Evolutionary conservation across 2,888 invertebrate genomes (phyloP), one percentile per base, ranked within the genome.

Genomic region (Thalpophila matura): DNA sequence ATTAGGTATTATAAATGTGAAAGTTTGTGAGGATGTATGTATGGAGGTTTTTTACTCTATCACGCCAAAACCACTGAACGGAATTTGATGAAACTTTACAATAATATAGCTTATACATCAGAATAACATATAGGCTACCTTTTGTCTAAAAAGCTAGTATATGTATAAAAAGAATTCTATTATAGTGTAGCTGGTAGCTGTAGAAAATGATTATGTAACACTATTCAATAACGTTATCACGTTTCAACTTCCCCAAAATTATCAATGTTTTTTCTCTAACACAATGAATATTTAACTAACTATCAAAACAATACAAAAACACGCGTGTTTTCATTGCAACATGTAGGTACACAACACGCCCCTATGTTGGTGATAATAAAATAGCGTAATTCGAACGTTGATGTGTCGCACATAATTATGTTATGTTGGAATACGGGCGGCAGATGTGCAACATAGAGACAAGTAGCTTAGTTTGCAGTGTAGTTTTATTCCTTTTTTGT

Each of bases 351-450:
- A 74, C 55, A 56, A 35, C 46, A 24, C 56, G 35, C 79, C 72
- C 74, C 65, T 75, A 82, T 78, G 72, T 71, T 55, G 64, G 26
- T 54, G 47, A 64, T 69, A 71, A 81, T 75, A 67, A 75, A 80
- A 68, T 56, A 45, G 66, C 61, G 71, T 70, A 71, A 77, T 80
- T 75, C 54, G 47, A 42, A 40, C 59, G 81, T 71, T 79, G 82
- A 80, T 54, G 75, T 65, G 62, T 58, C 63, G 51, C 62, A 68
- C 76, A 56, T 84, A 75, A 82, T 84, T 82, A 79, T 69, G 73
- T 77, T 73, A 67, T 54, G 62, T 43, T 40, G 43, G 61, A 79
- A 88, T 89, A 88, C 82, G 89, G 89, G 89, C 76, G 84, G 81
- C 89, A 89, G 89, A 88, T 89, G 89, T 62, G 26, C 56, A 29